A percentile compares a stretch with the other conserved stretches of the same genome.
Evolutionary conservation across 2,888 invertebrate species (phyloP).

Genomic region (Paralinhomoeus sp.): DNA sequence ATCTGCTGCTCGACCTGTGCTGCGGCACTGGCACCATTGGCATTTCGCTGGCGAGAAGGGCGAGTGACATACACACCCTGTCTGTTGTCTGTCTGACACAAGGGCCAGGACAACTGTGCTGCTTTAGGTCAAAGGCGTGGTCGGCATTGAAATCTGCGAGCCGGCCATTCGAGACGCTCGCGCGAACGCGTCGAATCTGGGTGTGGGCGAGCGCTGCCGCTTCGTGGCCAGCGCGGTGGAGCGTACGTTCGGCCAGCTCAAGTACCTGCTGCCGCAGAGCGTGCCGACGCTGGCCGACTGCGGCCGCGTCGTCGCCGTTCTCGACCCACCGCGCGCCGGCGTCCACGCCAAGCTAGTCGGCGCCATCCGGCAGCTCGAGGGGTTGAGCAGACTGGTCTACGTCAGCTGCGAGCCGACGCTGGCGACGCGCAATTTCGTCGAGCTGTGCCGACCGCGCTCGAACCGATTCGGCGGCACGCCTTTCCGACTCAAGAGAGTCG

Average conservation of each 20-base stretch:
- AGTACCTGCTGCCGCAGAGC: constrained; percentile 11
- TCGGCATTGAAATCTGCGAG: constrained; percentile 62
- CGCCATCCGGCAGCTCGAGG: constrained; percentile 46
- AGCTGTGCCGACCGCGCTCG: constrained; percentile 55
- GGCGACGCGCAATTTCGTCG: constrained; percentile 50
- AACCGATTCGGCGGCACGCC: constrained; percentile 60
- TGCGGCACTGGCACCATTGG: constrained; percentile 94
- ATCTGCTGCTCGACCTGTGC: constrained; percentile 67
- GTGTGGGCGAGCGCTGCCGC: constrained; percentile 41
- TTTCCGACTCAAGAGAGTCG: constrained; percentile 46
- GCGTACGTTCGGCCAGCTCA: constrained; percentile 42
- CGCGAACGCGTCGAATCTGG: constrained; percentile 56
- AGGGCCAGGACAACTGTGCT: not conserved
- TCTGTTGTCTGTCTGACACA: not conserved
- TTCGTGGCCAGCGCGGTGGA: constrained; percentile 79
- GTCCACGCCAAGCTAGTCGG: constrained; percentile 47
- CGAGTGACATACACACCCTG: constrained; percentile 34
- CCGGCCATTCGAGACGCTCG: constrained; percentile 69
- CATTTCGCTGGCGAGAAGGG: constrained; percentile 43
- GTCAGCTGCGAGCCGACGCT: constrained; percentile 66
- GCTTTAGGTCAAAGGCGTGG: constrained; percentile 30
- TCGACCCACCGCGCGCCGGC: constrained; percentile 90
- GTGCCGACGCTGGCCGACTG: constrained; percentile 1
- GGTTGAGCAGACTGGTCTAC: constrained; percentile 58
- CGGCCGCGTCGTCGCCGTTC: constrained; percentile 45